These are phyloP conservation scores for Hyalella azteca DNA, from an alignment of 2,888 invertebrate species.

Conservation along the genomic window DNA sequence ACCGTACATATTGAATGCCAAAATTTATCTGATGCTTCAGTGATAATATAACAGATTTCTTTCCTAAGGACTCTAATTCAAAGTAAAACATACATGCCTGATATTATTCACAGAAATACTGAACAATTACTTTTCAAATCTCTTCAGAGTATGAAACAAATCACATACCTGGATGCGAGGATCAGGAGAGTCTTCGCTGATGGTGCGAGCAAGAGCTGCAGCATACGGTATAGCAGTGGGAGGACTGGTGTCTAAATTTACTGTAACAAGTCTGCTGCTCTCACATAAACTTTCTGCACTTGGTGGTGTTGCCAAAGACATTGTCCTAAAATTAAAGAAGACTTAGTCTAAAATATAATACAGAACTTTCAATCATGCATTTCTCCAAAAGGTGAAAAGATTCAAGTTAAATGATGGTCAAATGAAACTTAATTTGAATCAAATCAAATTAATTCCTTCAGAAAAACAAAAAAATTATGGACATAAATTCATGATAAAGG, in stretches of 20 bases:
- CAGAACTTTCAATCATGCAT: neutral
- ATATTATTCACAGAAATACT: neutral
- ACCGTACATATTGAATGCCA: too few species aligned
- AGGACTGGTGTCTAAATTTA: conserved; percentile 42
- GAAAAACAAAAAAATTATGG: too few species aligned
- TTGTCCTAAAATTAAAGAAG: neutral
- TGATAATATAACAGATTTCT: too few species aligned
- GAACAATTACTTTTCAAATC: neutral
- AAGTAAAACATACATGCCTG: neutral
- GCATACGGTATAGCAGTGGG: conserved; percentile 41
- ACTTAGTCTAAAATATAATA: neutral
- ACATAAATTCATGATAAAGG: too few species aligned
- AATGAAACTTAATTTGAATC: too few species aligned
- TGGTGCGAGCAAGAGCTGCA: conserved; percentile 14
- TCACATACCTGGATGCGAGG: conserved; percentile 52
- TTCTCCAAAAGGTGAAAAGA: too few species aligned
- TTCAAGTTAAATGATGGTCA: too few species aligned
- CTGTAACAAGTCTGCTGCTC: conserved; percentile 5
- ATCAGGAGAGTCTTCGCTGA: conserved; percentile 49
- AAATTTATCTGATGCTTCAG: too few species aligned
- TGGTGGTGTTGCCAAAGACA: neutral
- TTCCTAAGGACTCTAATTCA: too few species aligned
- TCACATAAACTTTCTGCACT: neutral
- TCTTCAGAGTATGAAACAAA: neutral
- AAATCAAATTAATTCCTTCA: too few species aligned